These are phyloP conservation scores for Hirtodrosophila histrioides DNA, from an alignment of 2,888 invertebrate genomes.

Conservation along the genomic window DNA sequence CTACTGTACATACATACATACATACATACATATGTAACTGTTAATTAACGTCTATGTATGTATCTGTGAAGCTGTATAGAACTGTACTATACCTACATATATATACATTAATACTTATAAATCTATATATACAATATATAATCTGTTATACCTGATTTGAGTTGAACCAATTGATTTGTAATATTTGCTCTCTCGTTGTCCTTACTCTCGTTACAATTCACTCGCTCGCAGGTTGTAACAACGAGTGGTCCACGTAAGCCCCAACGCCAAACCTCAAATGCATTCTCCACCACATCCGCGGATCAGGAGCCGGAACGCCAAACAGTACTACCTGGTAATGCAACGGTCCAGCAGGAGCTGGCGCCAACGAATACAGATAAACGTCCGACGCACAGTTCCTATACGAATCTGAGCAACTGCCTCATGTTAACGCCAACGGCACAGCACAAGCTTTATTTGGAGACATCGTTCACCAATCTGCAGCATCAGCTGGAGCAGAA, in stretches of 20 bases:
- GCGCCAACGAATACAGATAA: conserved; percentile 81
- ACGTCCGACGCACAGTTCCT: conserved; percentile 85
- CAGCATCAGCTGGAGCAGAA: conserved; percentile 83
- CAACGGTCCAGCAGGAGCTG: conserved; percentile 12
- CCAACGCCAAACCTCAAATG: conserved; percentile 86
- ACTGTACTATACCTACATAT: conserved; percentile 13
- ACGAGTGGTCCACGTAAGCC: conserved; percentile 92
- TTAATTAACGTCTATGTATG: conserved; percentile 26
- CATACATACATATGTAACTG: conserved; percentile 15
- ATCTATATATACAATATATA: conserved; percentile 8
- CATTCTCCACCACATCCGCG: conserved; percentile 83
- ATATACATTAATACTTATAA: conserved; percentile 7
- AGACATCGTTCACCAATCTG: conserved; percentile 91
- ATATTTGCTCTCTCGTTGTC: conserved; percentile 8
- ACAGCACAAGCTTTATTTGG: conserved; percentile 87
- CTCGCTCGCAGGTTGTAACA: conserved; percentile 88
- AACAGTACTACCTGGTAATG: no score
- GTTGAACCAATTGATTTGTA: conserved; percentile 6
- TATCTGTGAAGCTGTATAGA: conserved; percentile 35
- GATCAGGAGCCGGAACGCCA: conserved; percentile 48
- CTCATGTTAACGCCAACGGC: conserved; percentile 85
- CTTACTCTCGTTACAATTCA: background rate
- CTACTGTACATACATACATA: conserved; percentile 23
- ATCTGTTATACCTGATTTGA: background rate
- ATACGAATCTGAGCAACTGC: conserved; percentile 83